Percentiles rank a stretch among this genome's conserved stretches.
phyloP scores from a whole-genome alignment of 2,888 invertebrate species.

The Sarcophaga caerulescens region DNA sequence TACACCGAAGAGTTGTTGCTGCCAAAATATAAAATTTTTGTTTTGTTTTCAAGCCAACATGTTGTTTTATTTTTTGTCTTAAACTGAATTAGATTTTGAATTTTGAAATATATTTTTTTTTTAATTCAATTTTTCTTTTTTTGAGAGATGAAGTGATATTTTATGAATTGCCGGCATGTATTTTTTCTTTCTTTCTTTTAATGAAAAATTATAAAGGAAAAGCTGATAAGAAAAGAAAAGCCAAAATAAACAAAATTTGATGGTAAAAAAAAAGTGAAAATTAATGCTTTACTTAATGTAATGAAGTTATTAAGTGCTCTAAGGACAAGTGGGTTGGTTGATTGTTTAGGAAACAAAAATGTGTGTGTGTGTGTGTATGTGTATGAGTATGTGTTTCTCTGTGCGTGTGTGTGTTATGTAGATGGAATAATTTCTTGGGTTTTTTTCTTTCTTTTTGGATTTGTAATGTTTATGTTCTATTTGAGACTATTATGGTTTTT shows the following conservation, averaged over 20 bases:
- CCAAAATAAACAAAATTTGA: constrained; percentile 58
- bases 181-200: constrained; percentile 41
- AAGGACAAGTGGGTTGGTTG: background rate
- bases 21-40: constrained; percentile 35
- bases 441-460: background rate
- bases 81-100: background rate
- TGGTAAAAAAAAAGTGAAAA: constrained; percentile 20
- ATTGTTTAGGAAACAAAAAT: background rate
- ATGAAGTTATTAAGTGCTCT: background rate
- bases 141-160: constrained; percentile 47
- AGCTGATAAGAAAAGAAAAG: constrained; percentile 57
- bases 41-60: background rate
- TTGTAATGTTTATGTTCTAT: constrained; percentile 36
- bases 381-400: too few species aligned
- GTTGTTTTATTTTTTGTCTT: background rate
- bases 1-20: constrained; percentile 25
- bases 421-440: background rate
- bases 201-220: constrained; percentile 29
- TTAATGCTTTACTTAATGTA: too few species aligned
- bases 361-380: too few species aligned
- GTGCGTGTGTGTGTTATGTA: too few species aligned
- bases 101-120: constrained; percentile 4
- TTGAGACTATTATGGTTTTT: constrained; percentile 41
- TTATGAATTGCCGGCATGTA: constrained; percentile 61
- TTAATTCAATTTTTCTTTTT: constrained; percentile 29